These are phyloP conservation scores for Brachyalestes nurse DNA, from an alignment of 2,797 vertebrate species.

Conservation along the genomic window DNA sequence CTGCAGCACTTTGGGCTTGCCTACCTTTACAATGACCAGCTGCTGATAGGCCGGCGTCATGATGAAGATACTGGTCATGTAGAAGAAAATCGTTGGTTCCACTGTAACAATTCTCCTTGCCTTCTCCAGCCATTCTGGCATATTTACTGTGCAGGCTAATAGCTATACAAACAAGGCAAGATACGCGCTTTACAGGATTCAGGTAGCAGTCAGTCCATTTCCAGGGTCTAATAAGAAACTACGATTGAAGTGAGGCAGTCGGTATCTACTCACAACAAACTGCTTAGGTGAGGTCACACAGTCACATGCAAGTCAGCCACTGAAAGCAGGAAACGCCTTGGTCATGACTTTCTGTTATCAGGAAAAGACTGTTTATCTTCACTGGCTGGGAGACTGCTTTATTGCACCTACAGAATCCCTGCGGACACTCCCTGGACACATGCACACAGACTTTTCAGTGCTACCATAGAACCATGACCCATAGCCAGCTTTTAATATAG, in stretches of 20 bases:
- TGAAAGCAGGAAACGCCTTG: slow-evolving; percentile 40
- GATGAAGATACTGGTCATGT: slow-evolving; percentile 65
- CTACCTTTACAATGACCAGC: slow-evolving; percentile 67
- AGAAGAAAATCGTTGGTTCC: slow-evolving; percentile 66
- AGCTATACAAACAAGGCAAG: neutral
- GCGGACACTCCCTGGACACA: slow-evolving; percentile 4
- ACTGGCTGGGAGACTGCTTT: slow-evolving; percentile 34
- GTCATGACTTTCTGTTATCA: slow-evolving; percentile 52
- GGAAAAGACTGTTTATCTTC: slow-evolving; percentile 17
- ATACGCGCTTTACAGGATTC: neutral
- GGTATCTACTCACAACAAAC: neutral
- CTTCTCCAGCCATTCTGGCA: slow-evolving; percentile 57
- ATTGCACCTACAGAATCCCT: slow-evolving; percentile 16
- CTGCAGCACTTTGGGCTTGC: slow-evolving; percentile 1
- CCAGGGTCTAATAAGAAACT: slow-evolving; percentile 25
- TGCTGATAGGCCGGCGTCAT: slow-evolving; percentile 62
- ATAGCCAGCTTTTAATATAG: neutral
- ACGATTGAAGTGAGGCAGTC: neutral
- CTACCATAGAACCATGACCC: neutral
- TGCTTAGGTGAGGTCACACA: slow-evolving; percentile 11
- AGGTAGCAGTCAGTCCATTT: slow-evolving; percentile 23
- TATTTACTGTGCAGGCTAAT: slow-evolving; percentile 19
- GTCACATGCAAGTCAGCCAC: slow-evolving; percentile 56
- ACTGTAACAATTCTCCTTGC: slow-evolving; percentile 61
- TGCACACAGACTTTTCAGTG: neutral